Evolutionary conservation across 2,797 vertebrate genomes (phyloP), one percentile per base, ranked within the genome.

Genomic region (Antrozous pallidus): DNA sequence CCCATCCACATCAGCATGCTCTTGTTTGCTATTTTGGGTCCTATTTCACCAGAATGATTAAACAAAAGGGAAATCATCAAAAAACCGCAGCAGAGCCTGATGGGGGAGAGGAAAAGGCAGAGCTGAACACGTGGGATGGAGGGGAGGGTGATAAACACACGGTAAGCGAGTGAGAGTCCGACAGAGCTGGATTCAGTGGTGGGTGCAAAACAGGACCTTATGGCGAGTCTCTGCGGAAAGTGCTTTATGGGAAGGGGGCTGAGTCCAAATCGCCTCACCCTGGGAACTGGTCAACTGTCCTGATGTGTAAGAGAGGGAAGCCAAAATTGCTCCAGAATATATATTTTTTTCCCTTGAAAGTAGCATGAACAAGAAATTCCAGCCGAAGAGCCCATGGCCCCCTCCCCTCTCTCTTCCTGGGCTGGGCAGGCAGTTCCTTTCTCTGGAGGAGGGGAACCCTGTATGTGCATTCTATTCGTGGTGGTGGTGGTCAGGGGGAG

Each of bases 41-140:
- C 65, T 67, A 5, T 91, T 78, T 95, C 63, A 86, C 65, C 20
- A 69, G 95, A 92, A 87, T 61, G 67, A 91, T 96, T 95, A 92
- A 92, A 92, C 85, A 89, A 92, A 97, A 81, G 86, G 93, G 92
- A 96, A 97, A 91, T 91, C 88, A 93, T 94, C 61, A 86, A 79
- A 89, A 88, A 96, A 81, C 91, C 92, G 93, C 83, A 94, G 70
- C 71, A 49, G 65, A 80, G 67, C 6, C 88, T 77, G 61, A 33
- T 42, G 36, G 75, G 93, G 74, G 8, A 3, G 88, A 90, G 78
- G 69, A 85, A 75, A 74, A 82, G 95, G 47, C 91, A 96, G 90
- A 94, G 70, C 81, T 24, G 69, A 78, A 74, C 38, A 1, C 6
- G 77, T 33, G 82, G 65, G 74, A 31, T 56, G 17, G 38, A 73